Evolutionary conservation across 1,140 invertebrate genomes (phyloP), one percentile per base, ranked within the genome.

Genomic region (Plectrocnemia conspersa): DNA sequence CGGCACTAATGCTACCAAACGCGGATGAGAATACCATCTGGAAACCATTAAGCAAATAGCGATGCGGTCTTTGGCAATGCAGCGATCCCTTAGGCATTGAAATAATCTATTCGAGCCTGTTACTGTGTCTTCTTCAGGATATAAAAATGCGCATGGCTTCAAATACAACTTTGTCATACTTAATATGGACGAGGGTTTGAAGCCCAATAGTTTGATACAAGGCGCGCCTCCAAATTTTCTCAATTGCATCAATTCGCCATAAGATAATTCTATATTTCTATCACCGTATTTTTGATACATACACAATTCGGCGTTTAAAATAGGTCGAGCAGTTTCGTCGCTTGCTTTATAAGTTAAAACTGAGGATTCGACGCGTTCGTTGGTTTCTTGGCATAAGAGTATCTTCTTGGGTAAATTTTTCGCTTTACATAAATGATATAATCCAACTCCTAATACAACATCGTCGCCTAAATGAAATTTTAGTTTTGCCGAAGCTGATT

Each of bases 1-100:
- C 1, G 60, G 56, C 3, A 62, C 50, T 33, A 62, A 21, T 27
- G 60, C 60, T 9, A 62, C 56, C 3, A 59, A 33, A 16, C 45
- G 33, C 1, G 56, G 41, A 38, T 36, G 13, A 11, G 45, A 52
- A 35, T 56, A 56, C 52, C 60, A 54, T 9, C 60, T 52, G 23
- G 53, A 25, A 9, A 56, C 21, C 21, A 62, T 16, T 1, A 53
- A 13, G 27, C 60, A 62, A 19, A 62, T 53, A 6, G 56, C 48
- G 3, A 62, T 19, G 6, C 47, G 36, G 5, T 45, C 40, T 18
- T 33, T 35, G 11, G 44, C 53, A 7, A 56, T 27, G 25, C 60
- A 62, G 15, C 60, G 35, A 40, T 62, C 56, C 44, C 60, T 24
- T 16, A 62, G 35, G 11, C 46, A 49, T 29, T 40, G n/a, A 19